Evolutionary conservation across 2,113 vertebrate species (phyloP).

Genomic region (Chaetorhynchus papuensis): DNA sequence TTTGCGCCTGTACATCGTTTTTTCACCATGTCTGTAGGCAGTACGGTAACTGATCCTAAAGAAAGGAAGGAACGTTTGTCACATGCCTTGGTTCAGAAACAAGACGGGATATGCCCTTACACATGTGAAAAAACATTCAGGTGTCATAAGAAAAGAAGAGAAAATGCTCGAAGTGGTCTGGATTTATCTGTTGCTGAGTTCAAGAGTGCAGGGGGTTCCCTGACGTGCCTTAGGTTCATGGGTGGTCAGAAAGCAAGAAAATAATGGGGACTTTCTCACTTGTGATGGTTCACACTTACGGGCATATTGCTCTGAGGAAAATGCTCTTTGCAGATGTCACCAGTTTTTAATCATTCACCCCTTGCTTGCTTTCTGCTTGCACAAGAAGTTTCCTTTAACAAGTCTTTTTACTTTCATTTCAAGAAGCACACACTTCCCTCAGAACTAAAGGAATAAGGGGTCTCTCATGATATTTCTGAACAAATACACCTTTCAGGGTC

Average conservation of each 20-base stretch:
- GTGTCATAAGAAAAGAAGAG: background rate
- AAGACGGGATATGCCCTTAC: background rate
- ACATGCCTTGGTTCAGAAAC: background rate
- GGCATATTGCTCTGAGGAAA: background rate
- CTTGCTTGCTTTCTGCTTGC: background rate
- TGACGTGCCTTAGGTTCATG: background rate
- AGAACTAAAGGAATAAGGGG: background rate
- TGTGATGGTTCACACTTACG: background rate
- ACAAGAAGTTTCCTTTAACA: background rate
- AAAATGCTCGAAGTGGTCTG: background rate
- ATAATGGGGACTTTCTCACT: background rate
- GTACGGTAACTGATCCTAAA: slow-evolving; percentile 90
- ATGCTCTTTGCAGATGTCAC: background rate
- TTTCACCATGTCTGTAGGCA: slow-evolving; percentile 91
- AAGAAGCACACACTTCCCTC: background rate
- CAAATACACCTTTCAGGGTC: background rate
- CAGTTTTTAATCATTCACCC: background rate
- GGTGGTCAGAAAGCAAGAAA: background rate
- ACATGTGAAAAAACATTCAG: background rate
- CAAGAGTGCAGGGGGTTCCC: background rate
- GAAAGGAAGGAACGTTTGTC: background rate
- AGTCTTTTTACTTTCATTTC: background rate
- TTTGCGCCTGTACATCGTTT: slow-evolving; percentile 94
- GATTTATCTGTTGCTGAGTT: background rate
- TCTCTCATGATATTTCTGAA: background rate